Percentiles rank a stretch among this genome's conserved stretches.
These are phyloP conservation scores for Myanophis thanlyinensis DNA, from an alignment of 2,113 vertebrate genomes.

Conservation along the genomic window DNA sequence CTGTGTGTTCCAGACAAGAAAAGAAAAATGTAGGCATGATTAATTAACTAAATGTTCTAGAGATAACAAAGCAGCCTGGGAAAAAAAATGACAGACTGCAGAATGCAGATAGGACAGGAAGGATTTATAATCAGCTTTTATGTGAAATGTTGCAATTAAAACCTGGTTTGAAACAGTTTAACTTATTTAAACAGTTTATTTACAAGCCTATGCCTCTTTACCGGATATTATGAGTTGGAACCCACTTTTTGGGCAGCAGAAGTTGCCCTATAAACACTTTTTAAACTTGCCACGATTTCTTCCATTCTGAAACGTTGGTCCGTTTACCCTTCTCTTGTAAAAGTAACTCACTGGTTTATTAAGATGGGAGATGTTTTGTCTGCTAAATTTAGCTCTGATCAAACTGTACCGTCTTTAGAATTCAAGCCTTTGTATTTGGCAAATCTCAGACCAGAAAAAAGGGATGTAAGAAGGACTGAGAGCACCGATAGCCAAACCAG, in stretches of 20 bases:
- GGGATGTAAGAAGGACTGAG: background rate
- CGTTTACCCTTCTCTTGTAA: rapidly evolving
- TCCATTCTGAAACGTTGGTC: constrained; percentile 1
- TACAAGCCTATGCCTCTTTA: constrained; percentile 3
- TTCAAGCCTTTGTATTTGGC: background rate
- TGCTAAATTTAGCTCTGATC: background rate
- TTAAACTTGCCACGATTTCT: background rate
- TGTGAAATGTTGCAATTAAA: constrained; percentile 8
- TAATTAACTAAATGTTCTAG: constrained; percentile 24
- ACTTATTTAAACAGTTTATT: constrained; percentile 9
- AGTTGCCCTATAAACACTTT: background rate
- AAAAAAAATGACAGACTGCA: background rate
- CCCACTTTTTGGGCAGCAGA: background rate
- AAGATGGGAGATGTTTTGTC: background rate
- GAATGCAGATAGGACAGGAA: background rate
- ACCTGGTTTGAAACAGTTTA: background rate
- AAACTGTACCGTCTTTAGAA: background rate
- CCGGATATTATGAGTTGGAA: background rate
- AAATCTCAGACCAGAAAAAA: constrained; percentile 28
- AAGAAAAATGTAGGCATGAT: constrained; percentile 17
- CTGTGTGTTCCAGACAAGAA: background rate
- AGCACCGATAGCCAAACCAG: background rate
- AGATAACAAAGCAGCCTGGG: constrained; percentile 8
- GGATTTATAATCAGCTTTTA: constrained; percentile 12
- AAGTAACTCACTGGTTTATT: background rate